Base-by-base conservation (phyloP, 2,797 vertebrate species). In the Passerculus sandwichensis region DNA sequence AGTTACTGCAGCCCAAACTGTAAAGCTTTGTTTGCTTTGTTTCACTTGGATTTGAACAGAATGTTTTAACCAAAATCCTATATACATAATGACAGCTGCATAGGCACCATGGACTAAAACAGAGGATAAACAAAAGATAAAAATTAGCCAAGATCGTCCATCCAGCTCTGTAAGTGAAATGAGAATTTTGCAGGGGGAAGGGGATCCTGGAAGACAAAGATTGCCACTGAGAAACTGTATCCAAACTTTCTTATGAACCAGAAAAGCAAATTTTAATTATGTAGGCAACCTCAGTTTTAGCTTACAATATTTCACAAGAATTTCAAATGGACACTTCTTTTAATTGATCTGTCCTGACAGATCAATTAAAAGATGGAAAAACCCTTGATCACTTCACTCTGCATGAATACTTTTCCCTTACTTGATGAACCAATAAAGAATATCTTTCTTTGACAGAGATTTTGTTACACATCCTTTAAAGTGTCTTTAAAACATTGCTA, bases 371-470 rank as follows among this genome's bases (percentile, higher is more conserved):
- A 44, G 42, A 36, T 13, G 8, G 27, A 67, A 89, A 91, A 64
- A 1, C 11, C 3, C 15, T 67, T 67, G 15, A 19, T 30, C 6
- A 8, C 7, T 44, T 74, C 34, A 47, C 61, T 61, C 38, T 29
- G 10, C 21, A 14, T 12, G 10, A 34, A 8, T 65, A 7, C 1
- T 60, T 64, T n/a, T 34, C 21, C 15, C 83, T n/a, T 40, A 25
- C 10, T 56, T 71, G 34, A 73, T 61, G 9, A 82, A 9, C 9
- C 48, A 4, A 38, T 71, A 71, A 70, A 42, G 6, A 56, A 38
- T 2, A 3, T 0, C 2, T 70, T 60, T 60, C 16, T 71, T 44
- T 50, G 17, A 36, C 1, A 10, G 10, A 74, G 1, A 30, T 48
- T 85, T 75, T 57, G 13, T 14, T 50, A 36, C 4, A 60, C 2